Conservation (phyloP, 2,797 vertebrate genomes). For the Steatocranus sp. region DNA sequence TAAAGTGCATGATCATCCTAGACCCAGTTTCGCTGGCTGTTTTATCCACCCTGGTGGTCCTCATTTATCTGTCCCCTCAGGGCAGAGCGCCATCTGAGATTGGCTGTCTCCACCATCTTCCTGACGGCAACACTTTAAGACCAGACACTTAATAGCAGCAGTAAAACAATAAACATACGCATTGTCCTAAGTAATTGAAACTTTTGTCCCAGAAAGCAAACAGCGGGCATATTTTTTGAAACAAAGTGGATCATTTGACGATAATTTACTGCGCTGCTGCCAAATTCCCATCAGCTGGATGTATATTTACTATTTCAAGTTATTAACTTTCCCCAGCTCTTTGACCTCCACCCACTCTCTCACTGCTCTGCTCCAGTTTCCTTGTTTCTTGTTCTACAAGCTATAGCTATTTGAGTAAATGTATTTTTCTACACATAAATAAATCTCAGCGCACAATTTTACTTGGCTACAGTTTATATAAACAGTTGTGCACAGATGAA, state of each 20-base stretch:
- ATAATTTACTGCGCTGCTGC: slow-evolving; percentile 53
- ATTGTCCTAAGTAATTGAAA: slow-evolving; percentile 55
- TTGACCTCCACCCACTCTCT: slow-evolving; percentile 56
- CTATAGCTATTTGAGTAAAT: slow-evolving; percentile 66
- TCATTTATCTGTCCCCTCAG: slow-evolving; percentile 58
- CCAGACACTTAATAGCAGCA: slow-evolving; percentile 47
- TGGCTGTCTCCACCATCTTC: slow-evolving; percentile 57
- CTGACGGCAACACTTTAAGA: slow-evolving; percentile 51
- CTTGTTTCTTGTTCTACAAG: slow-evolving; percentile 69
- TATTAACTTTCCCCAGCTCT: slow-evolving; percentile 74
- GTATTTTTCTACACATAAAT: slow-evolving; percentile 72
- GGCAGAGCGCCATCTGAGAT: slow-evolving; percentile 63
- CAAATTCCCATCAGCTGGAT: slow-evolving; percentile 71
- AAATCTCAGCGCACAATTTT: slow-evolving; percentile 67
- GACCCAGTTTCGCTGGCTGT: slow-evolving; percentile 15
- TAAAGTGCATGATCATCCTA: slow-evolving; percentile 2
- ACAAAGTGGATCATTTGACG: slow-evolving; percentile 29
- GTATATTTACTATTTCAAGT: slow-evolving; percentile 74
- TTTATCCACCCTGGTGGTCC: slow-evolving; percentile 62
- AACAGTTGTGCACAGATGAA: slow-evolving; percentile 64
- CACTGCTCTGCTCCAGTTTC: slow-evolving; percentile 53
- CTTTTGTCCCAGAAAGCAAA: slow-evolving; percentile 50
- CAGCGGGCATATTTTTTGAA: slow-evolving; percentile 31
- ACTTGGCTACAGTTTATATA: slow-evolving; percentile 63
- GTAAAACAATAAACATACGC: slow-evolving; percentile 61